Evolutionary conservation across 2,797 vertebrate species (phyloP).

Genomic region (Falco biarmicus): DNA sequence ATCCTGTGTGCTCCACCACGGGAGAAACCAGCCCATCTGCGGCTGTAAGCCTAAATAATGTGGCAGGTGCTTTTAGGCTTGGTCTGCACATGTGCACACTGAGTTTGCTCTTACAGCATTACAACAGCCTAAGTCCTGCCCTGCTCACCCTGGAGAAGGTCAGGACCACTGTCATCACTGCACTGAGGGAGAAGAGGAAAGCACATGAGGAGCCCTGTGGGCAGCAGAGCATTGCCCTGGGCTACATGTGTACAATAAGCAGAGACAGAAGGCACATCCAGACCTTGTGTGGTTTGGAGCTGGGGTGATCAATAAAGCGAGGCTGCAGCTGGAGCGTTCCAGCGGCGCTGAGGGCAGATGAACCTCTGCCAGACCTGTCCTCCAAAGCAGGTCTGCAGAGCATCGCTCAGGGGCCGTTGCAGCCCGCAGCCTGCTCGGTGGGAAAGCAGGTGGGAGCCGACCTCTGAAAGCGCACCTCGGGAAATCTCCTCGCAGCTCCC

Average conservation of each 20-base stretch:
- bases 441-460: neutral
- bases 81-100: rapidly evolving
- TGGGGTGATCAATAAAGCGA: neutral
- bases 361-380: neutral
- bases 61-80: neutral
- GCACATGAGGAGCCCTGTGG: no score
- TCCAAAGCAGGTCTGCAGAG: neutral
- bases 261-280: neutral
- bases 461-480: neutral
- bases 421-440: neutral
- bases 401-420: neutral
- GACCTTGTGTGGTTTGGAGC: neutral
- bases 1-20: neutral
- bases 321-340: neutral
- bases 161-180: neutral
- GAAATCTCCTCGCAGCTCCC: neutral
- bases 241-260: neutral
- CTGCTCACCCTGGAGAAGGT: neutral
- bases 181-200: neutral
- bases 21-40: neutral
- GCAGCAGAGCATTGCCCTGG: neutral
- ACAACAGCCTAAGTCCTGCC: neutral
- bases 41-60: neutral
- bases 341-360: neutral
- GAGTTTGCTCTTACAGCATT: neutral